phyloP scores from a whole-genome alignment of 2,888 invertebrate genomes.

The Drosophila anomelani region DNA sequence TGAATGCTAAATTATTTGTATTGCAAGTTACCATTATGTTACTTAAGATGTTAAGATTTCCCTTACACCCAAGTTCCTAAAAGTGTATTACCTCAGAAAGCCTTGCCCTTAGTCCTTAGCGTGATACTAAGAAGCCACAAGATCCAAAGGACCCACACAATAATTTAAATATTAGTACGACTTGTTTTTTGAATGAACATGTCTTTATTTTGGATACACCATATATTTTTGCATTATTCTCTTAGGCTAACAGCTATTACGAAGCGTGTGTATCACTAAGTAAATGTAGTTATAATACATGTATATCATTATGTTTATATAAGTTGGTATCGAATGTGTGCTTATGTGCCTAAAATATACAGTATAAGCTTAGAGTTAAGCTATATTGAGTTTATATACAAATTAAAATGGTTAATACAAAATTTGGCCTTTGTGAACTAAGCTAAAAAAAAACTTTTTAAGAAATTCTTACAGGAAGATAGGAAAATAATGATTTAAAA shows the following conservation, averaged over 20 bases:
- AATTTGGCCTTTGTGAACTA: conserved; percentile 12
- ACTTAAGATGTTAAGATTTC: not conserved
- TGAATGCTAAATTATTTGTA: not conserved
- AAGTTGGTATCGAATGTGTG: conserved; percentile 31
- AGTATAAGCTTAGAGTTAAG: conserved; percentile 33
- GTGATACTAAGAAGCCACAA: not conserved
- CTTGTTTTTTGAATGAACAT: conserved; percentile 38
- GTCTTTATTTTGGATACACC: conserved; percentile 45
- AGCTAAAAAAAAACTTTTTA: conserved; percentile 11
- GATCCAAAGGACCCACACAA: not conserved
- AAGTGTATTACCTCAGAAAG: not conserved
- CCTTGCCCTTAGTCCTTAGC: not conserved
- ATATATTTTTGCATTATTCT: conserved; percentile 14
- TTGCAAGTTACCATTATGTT: not conserved
- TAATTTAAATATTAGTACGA: not conserved
- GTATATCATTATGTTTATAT: conserved; percentile 30
- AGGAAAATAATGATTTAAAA: not conserved
- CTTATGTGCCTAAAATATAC: conserved; percentile 57
- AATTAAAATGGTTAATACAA: conserved; percentile 23
- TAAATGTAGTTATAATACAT: conserved; percentile 35
- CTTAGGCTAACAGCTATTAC: conserved; percentile 45
- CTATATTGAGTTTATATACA: conserved; percentile 58
- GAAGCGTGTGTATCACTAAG: conserved; percentile 42
- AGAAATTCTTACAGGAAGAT: conserved; percentile 23
- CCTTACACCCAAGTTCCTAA: not conserved